A percentile compares a stretch with the other conserved stretches of the same genome.
Evolutionary conservation across 2,888 invertebrate genomes (phyloP).

Genomic region (Halictus quadricinctus): DNA sequence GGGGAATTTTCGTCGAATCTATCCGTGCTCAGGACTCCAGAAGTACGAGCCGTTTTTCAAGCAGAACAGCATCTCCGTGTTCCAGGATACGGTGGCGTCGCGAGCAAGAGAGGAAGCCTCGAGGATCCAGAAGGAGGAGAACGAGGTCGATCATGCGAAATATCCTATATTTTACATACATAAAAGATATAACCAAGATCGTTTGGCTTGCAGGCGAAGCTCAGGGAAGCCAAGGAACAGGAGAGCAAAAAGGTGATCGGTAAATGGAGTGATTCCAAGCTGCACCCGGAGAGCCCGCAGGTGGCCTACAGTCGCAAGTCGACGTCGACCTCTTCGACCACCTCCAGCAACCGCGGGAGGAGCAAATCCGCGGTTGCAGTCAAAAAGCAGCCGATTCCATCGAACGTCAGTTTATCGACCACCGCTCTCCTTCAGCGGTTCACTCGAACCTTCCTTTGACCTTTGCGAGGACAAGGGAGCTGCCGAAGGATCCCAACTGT

Average conservation of each 20-base stretch:
- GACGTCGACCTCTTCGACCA: neutral
- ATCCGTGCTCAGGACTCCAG: conserved; percentile 85
- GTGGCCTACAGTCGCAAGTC: conserved; percentile 36
- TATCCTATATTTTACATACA: too few relatives aligned
- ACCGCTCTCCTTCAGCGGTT: neutral
- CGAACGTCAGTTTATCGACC: conserved; percentile 35
- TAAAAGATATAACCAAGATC: neutral
- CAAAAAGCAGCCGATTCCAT: conserved; percentile 21
- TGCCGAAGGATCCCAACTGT: too few relatives aligned
- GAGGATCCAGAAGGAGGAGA: conserved; percentile 86
- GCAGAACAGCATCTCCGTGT: conserved; percentile 89
- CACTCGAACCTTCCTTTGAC: neutral
- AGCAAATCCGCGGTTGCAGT: conserved; percentile 68
- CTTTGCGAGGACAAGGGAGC: neutral
- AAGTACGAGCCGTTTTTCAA: conserved; percentile 89
- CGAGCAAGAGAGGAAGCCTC: conserved; percentile 90
- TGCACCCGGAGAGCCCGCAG: conserved; percentile 70
- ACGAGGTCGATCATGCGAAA: conserved; percentile 46
- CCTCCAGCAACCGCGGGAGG: conserved; percentile 80
- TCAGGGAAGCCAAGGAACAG: conserved; percentile 66
- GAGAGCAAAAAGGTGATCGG: conserved; percentile 69
- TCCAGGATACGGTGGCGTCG: conserved; percentile 90
- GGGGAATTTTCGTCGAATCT: conserved; percentile 89
- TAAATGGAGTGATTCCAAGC: conserved; percentile 74
- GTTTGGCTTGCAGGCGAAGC: conserved; percentile 62